Evolutionary conservation across 2,888 invertebrate species (phyloP).

Genomic region (Cheilosia vulpina): DNA sequence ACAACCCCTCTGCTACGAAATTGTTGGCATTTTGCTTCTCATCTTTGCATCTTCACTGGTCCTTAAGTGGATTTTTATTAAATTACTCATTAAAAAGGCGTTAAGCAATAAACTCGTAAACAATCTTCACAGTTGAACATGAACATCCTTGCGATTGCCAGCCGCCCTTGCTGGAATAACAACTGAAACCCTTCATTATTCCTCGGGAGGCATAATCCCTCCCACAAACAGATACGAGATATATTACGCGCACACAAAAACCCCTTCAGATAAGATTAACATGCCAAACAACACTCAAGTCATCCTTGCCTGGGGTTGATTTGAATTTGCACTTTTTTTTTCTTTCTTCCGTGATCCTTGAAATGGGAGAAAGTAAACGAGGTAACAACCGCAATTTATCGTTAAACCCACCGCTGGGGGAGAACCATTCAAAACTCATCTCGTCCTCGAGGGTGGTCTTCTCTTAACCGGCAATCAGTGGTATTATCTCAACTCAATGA

Average conservation of each 20-base stretch:
- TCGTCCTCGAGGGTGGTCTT: slow-evolving; percentile 62
- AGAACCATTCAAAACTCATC: slow-evolving; percentile 10
- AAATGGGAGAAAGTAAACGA: slow-evolving; percentile 19
- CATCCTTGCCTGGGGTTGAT: slow-evolving; percentile 54
- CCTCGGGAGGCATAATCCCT: slow-evolving; percentile 42
- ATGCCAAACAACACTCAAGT: slow-evolving; percentile 48
- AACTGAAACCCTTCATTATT: slow-evolving; percentile 30
- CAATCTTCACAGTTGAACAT: slow-evolving; percentile 42
- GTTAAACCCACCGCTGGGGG: slow-evolving; percentile 36
- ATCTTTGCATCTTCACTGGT: neutral
- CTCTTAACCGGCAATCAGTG: slow-evolving; percentile 62
- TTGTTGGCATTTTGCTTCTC: neutral
- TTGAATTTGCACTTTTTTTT: slow-evolving; percentile 27
- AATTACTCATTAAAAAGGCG: slow-evolving; percentile 68
- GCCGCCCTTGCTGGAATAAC: slow-evolving; percentile 20
- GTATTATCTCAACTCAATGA: slow-evolving; percentile 59
- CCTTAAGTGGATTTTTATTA: slow-evolving; percentile 46
- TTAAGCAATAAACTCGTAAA: slow-evolving; percentile 63
- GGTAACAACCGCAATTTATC: slow-evolving; percentile 38
- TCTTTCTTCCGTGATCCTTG: slow-evolving; percentile 20
- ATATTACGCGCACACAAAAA: slow-evolving; percentile 14
- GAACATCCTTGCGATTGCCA: slow-evolving; percentile 52
- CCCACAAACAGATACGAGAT: slow-evolving; percentile 18
- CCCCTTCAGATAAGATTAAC: slow-evolving; percentile 64
- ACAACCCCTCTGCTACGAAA: neutral